These are phyloP conservation scores for Ctenochaetus hawaiiensis DNA, from an alignment of 2,797 vertebrate species.

Conservation along the genomic window DNA sequence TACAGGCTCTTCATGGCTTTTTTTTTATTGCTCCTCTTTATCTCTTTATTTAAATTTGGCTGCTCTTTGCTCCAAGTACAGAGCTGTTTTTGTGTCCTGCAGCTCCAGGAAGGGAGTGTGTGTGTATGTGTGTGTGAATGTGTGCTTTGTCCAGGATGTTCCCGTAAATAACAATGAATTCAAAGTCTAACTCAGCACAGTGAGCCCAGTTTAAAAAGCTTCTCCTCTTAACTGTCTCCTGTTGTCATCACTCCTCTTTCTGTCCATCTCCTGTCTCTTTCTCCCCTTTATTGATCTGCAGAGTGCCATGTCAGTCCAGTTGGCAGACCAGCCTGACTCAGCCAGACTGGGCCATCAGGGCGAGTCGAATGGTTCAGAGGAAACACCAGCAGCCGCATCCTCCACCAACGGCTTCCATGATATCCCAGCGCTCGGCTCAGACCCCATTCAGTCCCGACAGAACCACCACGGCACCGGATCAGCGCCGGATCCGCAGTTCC, in stretches of 20 bases:
- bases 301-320: constrained; percentile 57
- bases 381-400: constrained; percentile 23
- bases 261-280: not conserved
- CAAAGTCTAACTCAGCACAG: constrained; percentile 16
- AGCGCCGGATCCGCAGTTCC: constrained; percentile 75
- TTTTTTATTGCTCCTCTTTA: constrained; percentile 3
- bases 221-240: not conserved
- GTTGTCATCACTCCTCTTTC: not conserved
- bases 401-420: constrained; percentile 81
- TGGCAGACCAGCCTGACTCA: constrained; percentile 79
- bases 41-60: constrained; percentile 18
- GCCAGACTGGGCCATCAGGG: constrained; percentile 73
- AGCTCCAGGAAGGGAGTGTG: not conserved
- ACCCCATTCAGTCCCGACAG: constrained; percentile 44
- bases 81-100: constrained; percentile 15
- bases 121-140: constrained; percentile 8
- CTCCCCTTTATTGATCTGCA: constrained; percentile 16
- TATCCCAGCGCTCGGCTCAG: constrained; percentile 33
- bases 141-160: constrained; percentile 13
- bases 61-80: constrained; percentile 15
- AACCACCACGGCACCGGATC: constrained; percentile 55
- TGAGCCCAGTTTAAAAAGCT: constrained; percentile 10
- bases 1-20: not conserved
- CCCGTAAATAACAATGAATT: constrained; percentile 17
- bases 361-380: constrained; percentile 47